These are phyloP conservation scores for Sylvilagus floridanus DNA, from an alignment of 2,797 vertebrate genomes.

Conservation along the genomic window DNA sequence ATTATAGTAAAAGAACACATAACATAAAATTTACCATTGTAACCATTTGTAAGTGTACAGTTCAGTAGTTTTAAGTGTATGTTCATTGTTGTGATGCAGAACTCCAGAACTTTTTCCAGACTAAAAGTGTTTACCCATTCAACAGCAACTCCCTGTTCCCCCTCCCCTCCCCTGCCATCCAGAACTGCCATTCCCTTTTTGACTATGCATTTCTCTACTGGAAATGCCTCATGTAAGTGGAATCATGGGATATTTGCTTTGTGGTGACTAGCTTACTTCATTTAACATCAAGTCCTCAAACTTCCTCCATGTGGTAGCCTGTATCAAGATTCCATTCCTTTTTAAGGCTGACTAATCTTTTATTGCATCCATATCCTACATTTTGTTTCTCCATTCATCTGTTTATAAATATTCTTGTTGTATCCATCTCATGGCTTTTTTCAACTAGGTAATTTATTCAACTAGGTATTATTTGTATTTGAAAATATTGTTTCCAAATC, in stretches of 20 bases:
- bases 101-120: conserved; percentile 1
- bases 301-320: neutral
- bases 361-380: neutral
- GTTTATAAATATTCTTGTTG: neutral
- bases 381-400: neutral
- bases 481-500: conserved; percentile 23
- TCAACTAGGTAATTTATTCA: neutral
- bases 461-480: neutral
- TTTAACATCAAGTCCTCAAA: neutral
- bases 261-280: neutral
- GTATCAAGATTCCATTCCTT: neutral
- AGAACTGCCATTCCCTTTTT: neutral
- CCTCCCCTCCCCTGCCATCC: fast-evolving
- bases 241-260: neutral
- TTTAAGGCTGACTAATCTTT: neutral
- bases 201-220: neutral
- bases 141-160: neutral
- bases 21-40: conserved; percentile 35
- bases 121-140: neutral
- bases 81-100: neutral
- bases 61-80: neutral
- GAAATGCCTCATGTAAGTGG: neutral
- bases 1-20: conserved; percentile 31
- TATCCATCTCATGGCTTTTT: neutral
- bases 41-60: neutral